These are phyloP conservation scores for Acrobeloides nanus DNA, from an alignment of 2,888 invertebrate genomes.

Conservation along the genomic window DNA sequence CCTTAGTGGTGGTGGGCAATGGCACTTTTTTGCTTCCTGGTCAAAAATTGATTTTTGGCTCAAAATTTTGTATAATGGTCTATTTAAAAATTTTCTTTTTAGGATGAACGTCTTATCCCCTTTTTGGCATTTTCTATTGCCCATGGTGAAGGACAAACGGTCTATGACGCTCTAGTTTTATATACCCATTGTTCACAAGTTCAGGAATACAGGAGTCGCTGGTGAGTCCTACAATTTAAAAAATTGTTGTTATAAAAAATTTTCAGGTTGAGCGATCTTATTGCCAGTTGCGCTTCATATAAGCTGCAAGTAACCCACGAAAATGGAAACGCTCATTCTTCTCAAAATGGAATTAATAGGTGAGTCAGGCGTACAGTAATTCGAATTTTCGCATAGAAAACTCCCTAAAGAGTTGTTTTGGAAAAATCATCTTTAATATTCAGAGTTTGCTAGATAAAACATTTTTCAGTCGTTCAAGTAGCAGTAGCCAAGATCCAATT, in stretches of 20 bases:
- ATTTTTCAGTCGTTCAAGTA: too few species aligned
- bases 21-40: neutral
- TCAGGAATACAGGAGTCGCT: slow-evolving; percentile 41
- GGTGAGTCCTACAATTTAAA: slow-evolving; percentile 3
- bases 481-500: too few species aligned
- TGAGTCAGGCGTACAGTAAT: too few species aligned
- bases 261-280: slow-evolving; percentile 29
- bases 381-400: neutral
- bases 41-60: neutral
- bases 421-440: neutral
- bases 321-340: slow-evolving; percentile 1
- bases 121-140: slow-evolving; percentile 55
- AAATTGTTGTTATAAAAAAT: neutral
- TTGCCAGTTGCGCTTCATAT: slow-evolving; percentile 3
- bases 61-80: neutral
- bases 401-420: neutral
- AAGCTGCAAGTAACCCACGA: too few species aligned
- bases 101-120: slow-evolving; percentile 55
- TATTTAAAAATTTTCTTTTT: slow-evolving; percentile 13
- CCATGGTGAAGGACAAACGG: slow-evolving; percentile 50
- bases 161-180: slow-evolving; percentile 53
- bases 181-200: slow-evolving; percentile 53
- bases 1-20: neutral
- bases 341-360: slow-evolving; percentile 2
- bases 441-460: neutral